A percentile compares a stretch with the other conserved stretches of the same genome.
Conservation (phyloP, 2,797 vertebrate species). For the Epinephelus coioides region DNA sequence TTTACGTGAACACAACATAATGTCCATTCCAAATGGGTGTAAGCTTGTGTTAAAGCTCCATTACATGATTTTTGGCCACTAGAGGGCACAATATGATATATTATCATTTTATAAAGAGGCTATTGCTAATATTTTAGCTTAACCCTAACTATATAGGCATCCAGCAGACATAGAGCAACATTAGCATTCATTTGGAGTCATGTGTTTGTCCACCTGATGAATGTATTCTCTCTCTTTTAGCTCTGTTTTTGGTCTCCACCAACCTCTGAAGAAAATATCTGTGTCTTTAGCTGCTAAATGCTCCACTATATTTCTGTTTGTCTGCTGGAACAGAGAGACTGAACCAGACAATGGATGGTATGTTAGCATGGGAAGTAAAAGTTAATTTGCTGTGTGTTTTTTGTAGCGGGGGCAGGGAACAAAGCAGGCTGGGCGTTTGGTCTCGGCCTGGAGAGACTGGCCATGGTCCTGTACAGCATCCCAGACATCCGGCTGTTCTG, state of each 20-base stretch:
- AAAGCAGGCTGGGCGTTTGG: constrained; percentile 97
- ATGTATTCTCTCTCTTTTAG: not conserved
- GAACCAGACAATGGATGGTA: accelerated
- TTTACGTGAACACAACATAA: no score
- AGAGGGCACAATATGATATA: not conserved
- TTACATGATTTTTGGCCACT: not conserved
- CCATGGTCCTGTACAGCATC: constrained; percentile 94
- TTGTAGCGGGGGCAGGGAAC: constrained; percentile 89
- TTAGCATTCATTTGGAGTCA: not conserved
- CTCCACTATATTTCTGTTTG: not conserved
- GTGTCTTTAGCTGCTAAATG: not conserved
- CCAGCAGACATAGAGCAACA: no score
- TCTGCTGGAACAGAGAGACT: not conserved
- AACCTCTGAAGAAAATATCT: not conserved
- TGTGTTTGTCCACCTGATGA: no score
- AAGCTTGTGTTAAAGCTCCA: not conserved
- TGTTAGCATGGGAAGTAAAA: accelerated
- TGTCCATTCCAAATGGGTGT: not conserved
- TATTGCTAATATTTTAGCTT: not conserved
- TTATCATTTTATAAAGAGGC: not conserved
- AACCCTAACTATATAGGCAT: not conserved
- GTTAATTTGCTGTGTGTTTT: not conserved
- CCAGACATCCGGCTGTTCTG: constrained; percentile 97
- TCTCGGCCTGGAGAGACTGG: constrained; percentile 93
- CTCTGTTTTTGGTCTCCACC: constrained; percentile 3